These are phyloP conservation scores for Stichodactyla mertensii DNA, from an alignment of 64 coral and sea anemone genomes.

Conservation along the genomic window DNA sequence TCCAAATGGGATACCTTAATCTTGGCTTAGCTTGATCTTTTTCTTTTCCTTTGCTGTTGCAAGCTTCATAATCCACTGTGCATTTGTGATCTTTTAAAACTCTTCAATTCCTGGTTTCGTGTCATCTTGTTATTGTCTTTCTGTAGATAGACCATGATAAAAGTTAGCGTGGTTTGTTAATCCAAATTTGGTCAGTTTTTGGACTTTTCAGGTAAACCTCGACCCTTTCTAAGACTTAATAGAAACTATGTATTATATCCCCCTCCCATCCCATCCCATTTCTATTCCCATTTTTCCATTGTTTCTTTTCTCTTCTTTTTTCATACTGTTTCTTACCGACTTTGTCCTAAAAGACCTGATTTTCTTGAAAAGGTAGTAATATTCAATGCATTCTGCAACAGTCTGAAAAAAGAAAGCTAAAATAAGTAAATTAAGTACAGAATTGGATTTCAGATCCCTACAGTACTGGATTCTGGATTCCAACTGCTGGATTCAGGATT, in stretches of 20 bases:
- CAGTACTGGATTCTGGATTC: no score
- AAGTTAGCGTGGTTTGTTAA: neutral
- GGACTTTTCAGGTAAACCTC: no score
- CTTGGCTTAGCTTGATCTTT: no score
- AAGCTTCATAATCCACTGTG: no score
- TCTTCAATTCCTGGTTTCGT: neutral
- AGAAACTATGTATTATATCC: no score
- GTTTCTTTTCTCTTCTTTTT: neutral
- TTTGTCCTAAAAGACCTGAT: neutral
- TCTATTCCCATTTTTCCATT: neutral
- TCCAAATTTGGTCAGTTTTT: neutral
- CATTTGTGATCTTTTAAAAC: no score
- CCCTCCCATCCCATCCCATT: neutral
- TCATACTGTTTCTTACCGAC: neutral
- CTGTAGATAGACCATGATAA: neutral
- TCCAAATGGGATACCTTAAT: no score
- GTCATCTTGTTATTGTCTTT: neutral
- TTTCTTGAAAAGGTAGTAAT: slow-evolving; percentile 12
- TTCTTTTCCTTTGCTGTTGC: no score
- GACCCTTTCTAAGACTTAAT: no score
- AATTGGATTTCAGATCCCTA: neutral
- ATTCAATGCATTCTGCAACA: neutral
- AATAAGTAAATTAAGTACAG: neutral
- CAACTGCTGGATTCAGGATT: no score
- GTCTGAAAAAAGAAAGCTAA: neutral